Evolutionary conservation across 2,888 invertebrate species (phyloP).

Genomic region (Meloe dianella): DNA sequence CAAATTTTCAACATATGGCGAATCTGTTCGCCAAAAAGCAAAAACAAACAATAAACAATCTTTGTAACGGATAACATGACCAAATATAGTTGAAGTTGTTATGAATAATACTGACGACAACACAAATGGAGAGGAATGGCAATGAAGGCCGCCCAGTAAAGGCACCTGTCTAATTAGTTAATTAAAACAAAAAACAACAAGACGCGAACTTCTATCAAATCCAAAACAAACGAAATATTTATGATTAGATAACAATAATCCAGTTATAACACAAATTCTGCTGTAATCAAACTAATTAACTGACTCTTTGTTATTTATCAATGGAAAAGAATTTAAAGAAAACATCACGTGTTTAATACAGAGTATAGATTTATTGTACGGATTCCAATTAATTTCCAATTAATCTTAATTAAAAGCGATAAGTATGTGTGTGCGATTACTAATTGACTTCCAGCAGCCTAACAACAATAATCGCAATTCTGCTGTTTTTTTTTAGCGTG

Average conservation of each 20-base stretch:
- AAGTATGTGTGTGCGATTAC: constrained; percentile 10
- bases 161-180: constrained; percentile 12
- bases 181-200: background rate
- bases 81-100: background rate
- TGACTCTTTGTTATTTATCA: background rate
- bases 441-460: constrained; percentile 16
- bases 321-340: background rate
- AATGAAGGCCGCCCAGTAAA: constrained; percentile 10
- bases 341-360: background rate
- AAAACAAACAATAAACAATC: background rate
- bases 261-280: background rate
- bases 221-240: background rate
- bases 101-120: background rate
- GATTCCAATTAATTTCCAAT: constrained; percentile 7
- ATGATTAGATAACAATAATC: background rate
- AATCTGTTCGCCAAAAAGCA: background rate
- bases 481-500: constrained; percentile 12
- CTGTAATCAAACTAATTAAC: background rate
- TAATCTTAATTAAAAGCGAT: constrained; percentile 10
- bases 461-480: constrained; percentile 19
- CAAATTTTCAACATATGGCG: background rate
- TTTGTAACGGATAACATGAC: background rate
- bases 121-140: background rate
- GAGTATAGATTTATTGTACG: constrained; percentile 11
- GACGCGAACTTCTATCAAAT: background rate